A percentile compares a stretch with the other conserved stretches of the same genome.
These are phyloP conservation scores for Capricornis sumatraensis DNA, from an alignment of 2,113 vertebrate species.

Conservation along the genomic window DNA sequence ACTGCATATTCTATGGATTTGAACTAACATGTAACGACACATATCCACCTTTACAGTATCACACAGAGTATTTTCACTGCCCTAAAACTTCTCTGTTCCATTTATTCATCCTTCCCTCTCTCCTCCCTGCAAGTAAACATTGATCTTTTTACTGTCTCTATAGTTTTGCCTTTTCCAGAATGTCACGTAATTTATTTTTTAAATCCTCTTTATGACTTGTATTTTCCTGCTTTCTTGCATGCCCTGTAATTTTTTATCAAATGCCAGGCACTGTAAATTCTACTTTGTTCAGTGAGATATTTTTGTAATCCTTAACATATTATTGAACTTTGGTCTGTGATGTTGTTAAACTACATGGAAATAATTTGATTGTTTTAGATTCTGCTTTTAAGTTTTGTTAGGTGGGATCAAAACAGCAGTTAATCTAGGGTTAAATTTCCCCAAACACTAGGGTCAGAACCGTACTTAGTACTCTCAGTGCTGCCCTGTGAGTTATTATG, in stretches of 20 bases:
- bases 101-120: too few species aligned
- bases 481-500: not conserved
- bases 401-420: not conserved
- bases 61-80: not conserved
- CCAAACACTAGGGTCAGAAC: not conserved
- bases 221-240: slow-evolving; percentile 10
- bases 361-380: not conserved
- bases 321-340: not conserved
- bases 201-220: not conserved
- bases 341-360: not conserved
- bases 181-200: not conserved
- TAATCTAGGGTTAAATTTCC: not conserved
- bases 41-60: not conserved
- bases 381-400: not conserved
- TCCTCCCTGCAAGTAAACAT: not conserved
- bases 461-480: not conserved
- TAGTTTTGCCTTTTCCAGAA: not conserved
- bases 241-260: not conserved
- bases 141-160: not conserved
- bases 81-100: not conserved
- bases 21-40: not conserved
- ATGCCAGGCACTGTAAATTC: not conserved
- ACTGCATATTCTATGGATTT: not conserved
- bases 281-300: not conserved
- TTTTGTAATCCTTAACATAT: not conserved